Evolutionary conservation across 2,113 vertebrate genomes (phyloP).

Genomic region (Astatoreochromis straeleni): DNA sequence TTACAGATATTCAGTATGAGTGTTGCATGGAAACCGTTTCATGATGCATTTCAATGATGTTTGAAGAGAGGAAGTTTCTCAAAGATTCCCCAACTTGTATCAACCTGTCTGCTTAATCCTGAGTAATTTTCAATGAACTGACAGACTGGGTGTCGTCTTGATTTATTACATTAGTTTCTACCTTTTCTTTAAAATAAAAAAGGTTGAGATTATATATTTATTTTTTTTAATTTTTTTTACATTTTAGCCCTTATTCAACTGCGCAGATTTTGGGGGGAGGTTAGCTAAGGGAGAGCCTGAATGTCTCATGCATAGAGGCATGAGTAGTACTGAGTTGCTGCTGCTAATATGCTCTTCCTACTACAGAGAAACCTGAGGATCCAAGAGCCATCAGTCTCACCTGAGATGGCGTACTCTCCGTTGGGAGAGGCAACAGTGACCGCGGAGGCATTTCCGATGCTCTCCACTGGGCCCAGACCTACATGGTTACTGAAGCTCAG

Average conservation of each 20-base stretch:
- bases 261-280: not conserved
- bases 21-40: not conserved
- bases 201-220: too few relatives aligned
- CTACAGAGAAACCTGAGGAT: not conserved
- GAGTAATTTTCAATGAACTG: not conserved
- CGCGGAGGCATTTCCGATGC: slow-evolving; percentile 91
- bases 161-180: not conserved
- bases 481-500: slow-evolving; percentile 96
- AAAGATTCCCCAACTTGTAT: not conserved
- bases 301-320: not conserved
- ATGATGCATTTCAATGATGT: not conserved
- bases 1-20: not conserved
- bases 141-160: not conserved
- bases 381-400: slow-evolving; percentile 51
- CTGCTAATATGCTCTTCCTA: not conserved
- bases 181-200: not conserved
- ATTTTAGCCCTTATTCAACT: not conserved
- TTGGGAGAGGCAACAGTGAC: slow-evolving; percentile 91
- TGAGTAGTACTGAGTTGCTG: not conserved
- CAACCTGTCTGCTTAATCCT: not conserved
- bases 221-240: not conserved
- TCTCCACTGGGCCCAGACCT: slow-evolving; percentile 90
- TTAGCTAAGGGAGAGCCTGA: not conserved
- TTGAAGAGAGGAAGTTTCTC: not conserved
- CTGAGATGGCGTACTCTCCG: slow-evolving; percentile 92